Percentiles rank a stretch among this genome's conserved stretches.
Conservation (phyloP, 2,797 vertebrate species). For the Percopsis omiscomaycus region DNA sequence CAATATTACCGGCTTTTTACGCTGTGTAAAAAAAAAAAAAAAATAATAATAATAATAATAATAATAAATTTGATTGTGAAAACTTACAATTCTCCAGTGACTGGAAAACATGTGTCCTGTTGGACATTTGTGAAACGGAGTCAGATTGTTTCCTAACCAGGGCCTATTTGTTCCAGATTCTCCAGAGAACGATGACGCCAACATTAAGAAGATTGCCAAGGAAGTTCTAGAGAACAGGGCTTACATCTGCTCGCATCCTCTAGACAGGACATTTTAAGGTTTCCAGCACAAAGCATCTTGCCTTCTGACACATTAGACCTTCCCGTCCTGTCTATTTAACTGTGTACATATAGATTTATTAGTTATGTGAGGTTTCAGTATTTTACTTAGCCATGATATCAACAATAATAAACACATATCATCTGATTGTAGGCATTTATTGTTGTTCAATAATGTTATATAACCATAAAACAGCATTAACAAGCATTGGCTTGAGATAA, state of each 20-base stretch:
- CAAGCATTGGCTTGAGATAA: too few species aligned
- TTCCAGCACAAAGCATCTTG: background rate
- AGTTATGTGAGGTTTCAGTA: constrained; percentile 4
- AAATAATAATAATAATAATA: too few species aligned
- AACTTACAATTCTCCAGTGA: too few species aligned
- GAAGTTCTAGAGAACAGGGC: constrained; percentile 83
- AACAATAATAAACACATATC: background rate
- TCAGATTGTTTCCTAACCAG: constrained; percentile 11
- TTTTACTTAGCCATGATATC: constrained; percentile 13
- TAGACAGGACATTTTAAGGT: constrained; percentile 84
- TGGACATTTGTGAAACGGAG: constrained; percentile 19
- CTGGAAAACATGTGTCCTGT: background rate
- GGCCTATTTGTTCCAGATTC: constrained; percentile 73
- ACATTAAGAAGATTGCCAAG: constrained; percentile 87
- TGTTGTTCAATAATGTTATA: constrained; percentile 2
- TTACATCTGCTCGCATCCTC: constrained; percentile 87
- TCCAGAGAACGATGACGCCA: constrained; percentile 87
- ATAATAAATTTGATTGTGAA: too few species aligned
- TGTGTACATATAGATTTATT: background rate
- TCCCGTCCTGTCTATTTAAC: background rate
- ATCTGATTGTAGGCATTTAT: background rate
- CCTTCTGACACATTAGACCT: background rate
- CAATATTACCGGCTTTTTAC: too few species aligned
- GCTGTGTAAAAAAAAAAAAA: too few species aligned
- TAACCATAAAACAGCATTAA: too few species aligned